A percentile compares a stretch with the other conserved stretches of the same genome.
phyloP scores from a whole-genome alignment of 2,888 invertebrate genomes.

The Cinara cedri region DNA sequence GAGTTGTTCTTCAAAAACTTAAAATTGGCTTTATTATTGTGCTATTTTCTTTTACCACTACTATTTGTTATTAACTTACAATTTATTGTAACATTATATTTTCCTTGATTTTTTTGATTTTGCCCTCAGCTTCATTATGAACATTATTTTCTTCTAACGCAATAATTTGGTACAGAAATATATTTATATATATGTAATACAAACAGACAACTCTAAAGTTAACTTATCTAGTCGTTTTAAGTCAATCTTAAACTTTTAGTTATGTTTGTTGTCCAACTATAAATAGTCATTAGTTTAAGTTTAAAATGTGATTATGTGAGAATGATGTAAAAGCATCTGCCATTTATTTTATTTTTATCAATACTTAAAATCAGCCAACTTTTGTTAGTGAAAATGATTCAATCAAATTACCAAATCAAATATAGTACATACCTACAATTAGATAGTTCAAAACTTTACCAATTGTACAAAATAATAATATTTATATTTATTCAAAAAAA shows the following conservation, averaged over 20 bases:
- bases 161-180: too few relatives aligned
- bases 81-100: too few relatives aligned
- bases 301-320: conserved; percentile 9
- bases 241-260: conserved; percentile 29
- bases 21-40: too few relatives aligned
- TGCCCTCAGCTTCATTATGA: too few relatives aligned
- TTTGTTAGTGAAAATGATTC: not conserved
- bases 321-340: not conserved
- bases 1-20: not conserved
- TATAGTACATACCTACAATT: not conserved
- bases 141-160: too few relatives aligned
- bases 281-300: conserved; percentile 49
- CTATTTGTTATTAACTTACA: too few relatives aligned
- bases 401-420: not conserved
- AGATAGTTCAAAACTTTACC: not conserved
- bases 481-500: not conserved
- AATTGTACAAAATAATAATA: not conserved
- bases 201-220: conserved; percentile 10
- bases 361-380: too few relatives aligned
- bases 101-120: too few relatives aligned
- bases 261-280: not conserved
- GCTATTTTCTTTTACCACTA: too few relatives aligned
- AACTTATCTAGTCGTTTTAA: conserved; percentile 31
- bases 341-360: too few relatives aligned
- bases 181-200: not conserved